phyloP scores from a whole-genome alignment of 1,140 invertebrate genomes.

The Bactericera cockerelli region DNA sequence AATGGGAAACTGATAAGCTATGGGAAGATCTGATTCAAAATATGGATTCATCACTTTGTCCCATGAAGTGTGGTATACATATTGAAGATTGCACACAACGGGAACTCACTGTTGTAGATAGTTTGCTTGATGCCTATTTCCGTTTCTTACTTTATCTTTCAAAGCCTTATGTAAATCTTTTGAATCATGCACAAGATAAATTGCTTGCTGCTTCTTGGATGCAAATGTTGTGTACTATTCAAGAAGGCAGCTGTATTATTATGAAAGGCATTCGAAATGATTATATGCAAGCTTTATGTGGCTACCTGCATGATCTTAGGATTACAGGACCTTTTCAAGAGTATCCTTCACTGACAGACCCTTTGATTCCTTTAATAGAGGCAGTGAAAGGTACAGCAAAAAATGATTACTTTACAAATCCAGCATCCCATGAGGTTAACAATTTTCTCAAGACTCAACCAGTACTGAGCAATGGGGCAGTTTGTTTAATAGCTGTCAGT shows the following conservation, averaged over 20 bases:
- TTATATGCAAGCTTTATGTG: conserved; percentile 31
- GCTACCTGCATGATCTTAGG: conserved; percentile 23
- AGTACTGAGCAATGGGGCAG: conserved; percentile 31
- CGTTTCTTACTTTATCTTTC: conserved; percentile 29
- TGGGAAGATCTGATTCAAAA: conserved; percentile 20
- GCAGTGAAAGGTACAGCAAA: conserved; percentile 10
- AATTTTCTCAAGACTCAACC: conserved; percentile 31
- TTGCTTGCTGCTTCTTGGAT: conserved; percentile 30
- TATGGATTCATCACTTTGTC: conserved; percentile 3
- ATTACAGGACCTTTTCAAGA: conserved; percentile 10
- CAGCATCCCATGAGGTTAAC: conserved; percentile 28
- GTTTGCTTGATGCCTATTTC: conserved; percentile 31
- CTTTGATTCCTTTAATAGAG: conserved; percentile 8
- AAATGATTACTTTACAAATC: conserved; percentile 29
- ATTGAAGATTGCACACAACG: background rate
- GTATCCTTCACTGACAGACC: conserved; percentile 3
- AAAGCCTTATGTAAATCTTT: conserved; percentile 28
- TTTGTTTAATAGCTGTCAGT: conserved; percentile 34
- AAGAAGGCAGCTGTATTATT: conserved; percentile 26
- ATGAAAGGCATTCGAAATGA: conserved; percentile 33
- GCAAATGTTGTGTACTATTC: conserved; percentile 29
- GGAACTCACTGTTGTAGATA: background rate
- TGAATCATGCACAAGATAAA: conserved; percentile 26
- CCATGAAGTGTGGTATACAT: background rate
- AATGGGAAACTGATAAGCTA: conserved; percentile 23